A percentile compares a stretch with the other conserved stretches of the same genome.
Evolutionary conservation across 2,888 invertebrate genomes (phyloP).

Genomic region (Pandemis cinnamomeana): DNA sequence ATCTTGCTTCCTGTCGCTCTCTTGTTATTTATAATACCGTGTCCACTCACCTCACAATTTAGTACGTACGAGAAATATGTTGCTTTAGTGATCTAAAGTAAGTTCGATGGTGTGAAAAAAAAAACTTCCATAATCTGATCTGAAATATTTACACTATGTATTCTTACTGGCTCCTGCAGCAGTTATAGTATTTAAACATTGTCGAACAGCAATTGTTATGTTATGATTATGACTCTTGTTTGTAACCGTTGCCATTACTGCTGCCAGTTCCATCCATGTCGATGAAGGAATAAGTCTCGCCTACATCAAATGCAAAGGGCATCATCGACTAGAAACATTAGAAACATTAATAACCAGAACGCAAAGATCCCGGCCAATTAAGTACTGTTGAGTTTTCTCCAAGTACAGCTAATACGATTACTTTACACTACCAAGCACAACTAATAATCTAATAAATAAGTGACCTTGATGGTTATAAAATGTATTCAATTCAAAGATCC

Average conservation of each 20-base stretch:
- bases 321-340: not conserved
- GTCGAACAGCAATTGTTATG: too few relatives aligned
- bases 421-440: not conserved
- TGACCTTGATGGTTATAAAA: constrained; percentile 27
- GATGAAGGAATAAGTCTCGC: too few relatives aligned
- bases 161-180: too few relatives aligned
- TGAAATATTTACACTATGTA: too few relatives aligned
- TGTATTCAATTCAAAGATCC: constrained; percentile 32
- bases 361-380: too few relatives aligned
- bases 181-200: too few relatives aligned
- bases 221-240: too few relatives aligned
- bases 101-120: too few relatives aligned
- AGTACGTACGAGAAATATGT: not conserved
- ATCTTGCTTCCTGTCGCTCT: constrained; percentile 36
- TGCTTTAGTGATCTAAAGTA: not conserved
- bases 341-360: too few relatives aligned
- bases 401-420: constrained; percentile 11
- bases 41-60: constrained; percentile 14
- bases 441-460: not conserved
- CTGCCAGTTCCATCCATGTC: too few relatives aligned
- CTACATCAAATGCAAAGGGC: not conserved
- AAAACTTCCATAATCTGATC: too few relatives aligned
- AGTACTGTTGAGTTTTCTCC: not conserved
- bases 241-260: too few relatives aligned
- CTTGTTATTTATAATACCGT: constrained; percentile 31